phyloP scores from a whole-genome alignment of 1,140 invertebrate species.

The Meloidogyne floridensis region DNA sequence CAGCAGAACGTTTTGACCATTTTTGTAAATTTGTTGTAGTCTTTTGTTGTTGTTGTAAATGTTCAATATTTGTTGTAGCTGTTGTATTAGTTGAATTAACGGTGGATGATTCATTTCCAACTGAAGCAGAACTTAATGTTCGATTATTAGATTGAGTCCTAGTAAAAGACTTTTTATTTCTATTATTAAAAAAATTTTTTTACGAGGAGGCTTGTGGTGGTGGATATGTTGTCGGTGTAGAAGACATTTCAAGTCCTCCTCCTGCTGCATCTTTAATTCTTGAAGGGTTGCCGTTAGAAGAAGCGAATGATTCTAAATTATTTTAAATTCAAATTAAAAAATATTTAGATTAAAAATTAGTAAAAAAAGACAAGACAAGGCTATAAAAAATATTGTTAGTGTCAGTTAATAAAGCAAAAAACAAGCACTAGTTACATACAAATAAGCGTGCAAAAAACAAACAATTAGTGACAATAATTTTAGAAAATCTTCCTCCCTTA shows the following conservation, averaged over 20 bases:
- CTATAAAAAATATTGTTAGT: not conserved
- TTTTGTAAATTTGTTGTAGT: not conserved
- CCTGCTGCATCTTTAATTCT: not conserved
- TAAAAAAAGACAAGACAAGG: not conserved
- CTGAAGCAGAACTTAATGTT: constrained; percentile 20
- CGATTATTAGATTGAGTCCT: not conserved
- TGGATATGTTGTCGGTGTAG: not conserved
- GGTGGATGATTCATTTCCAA: not conserved
- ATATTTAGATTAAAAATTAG: not conserved
- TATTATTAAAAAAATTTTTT: no score
- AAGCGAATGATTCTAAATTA: not conserved
- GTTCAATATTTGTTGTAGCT: constrained; percentile 21
- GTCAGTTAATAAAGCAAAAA: constrained; percentile 2
- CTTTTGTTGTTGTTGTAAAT: constrained; percentile 5
- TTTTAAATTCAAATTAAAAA: not conserved
- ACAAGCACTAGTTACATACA: constrained; percentile 1
- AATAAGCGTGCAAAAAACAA: constrained; percentile 12
- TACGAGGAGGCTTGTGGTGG: not conserved
- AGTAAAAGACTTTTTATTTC: no score
- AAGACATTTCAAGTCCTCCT: no score
- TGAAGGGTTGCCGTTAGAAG: not conserved
- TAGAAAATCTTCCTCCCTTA: no score
- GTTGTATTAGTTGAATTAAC: not conserved
- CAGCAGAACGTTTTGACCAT: constrained; percentile 39
- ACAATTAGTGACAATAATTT: not conserved